phyloP scores from a whole-genome alignment of 2,888 invertebrate species.

The Tethea ocularis region DNA sequence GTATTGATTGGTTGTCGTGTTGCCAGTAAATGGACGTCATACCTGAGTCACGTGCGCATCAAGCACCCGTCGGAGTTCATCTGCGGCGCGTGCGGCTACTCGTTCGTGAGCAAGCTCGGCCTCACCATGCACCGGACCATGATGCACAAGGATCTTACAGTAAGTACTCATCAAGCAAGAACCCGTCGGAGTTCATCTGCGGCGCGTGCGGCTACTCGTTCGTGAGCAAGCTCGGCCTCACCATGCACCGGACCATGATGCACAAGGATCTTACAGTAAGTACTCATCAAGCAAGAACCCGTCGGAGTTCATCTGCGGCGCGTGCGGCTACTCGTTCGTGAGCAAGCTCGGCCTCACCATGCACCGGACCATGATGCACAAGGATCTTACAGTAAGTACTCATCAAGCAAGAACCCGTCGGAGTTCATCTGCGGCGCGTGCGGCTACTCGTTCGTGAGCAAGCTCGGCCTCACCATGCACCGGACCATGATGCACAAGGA shows the following conservation, averaged over 20 bases:
- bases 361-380: conserved; percentile 76
- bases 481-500: conserved; percentile 75
- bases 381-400: conserved; percentile 63
- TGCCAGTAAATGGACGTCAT: conserved; percentile 72
- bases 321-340: conserved; percentile 76
- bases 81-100: conserved; percentile 74
- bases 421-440: conserved; percentile 72
- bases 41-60: conserved; percentile 73
- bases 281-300: conserved; percentile 73
- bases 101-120: conserved; percentile 73
- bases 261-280: conserved; percentile 61
- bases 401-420: conserved; percentile 77
- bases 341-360: conserved; percentile 71
- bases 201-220: conserved; percentile 75
- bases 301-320: conserved; percentile 71
- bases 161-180: conserved; percentile 24
- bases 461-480: conserved; percentile 72
- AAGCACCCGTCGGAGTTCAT: conserved; percentile 77
- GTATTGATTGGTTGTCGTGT: no score
- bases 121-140: conserved; percentile 72
- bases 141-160: conserved; percentile 70
- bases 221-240: conserved; percentile 71
- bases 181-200: conserved; percentile 75
- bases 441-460: conserved; percentile 76
- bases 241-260: conserved; percentile 75